Conservation (phyloP, 2,113 vertebrate genomes). For the Aplodontia rufa region DNA sequence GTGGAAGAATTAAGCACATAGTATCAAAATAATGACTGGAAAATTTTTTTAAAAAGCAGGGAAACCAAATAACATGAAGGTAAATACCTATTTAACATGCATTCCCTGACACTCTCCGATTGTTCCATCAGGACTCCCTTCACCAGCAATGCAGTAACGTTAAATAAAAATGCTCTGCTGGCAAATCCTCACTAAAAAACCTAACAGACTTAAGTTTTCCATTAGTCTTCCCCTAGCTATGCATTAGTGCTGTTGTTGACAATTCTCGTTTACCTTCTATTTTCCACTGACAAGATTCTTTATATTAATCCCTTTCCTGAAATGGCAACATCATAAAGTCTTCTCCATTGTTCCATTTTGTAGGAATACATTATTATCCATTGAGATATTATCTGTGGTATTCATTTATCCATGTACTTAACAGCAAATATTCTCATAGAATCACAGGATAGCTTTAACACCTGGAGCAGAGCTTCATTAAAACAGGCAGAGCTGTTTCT, state of each 20-base stretch:
- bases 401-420: not conserved
- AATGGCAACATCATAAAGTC: not conserved
- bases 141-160: not conserved
- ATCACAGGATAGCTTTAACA: not conserved
- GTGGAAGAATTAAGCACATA: not conserved
- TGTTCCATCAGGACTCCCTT: not conserved
- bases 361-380: not conserved
- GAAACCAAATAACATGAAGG: not conserved
- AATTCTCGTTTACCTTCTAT: not conserved
- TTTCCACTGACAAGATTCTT: not conserved
- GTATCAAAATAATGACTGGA: not conserved
- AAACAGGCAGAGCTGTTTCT: not conserved
- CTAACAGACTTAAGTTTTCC: not conserved
- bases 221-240: not conserved
- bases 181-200: not conserved
- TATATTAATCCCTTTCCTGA: slow-evolving; percentile 31
- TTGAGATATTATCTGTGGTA: not conserved
- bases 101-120: not conserved
- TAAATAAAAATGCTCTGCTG: not conserved
- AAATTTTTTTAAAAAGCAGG: not conserved
- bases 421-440: not conserved
- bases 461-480: not conserved
- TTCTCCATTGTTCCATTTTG: not conserved
- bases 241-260: not conserved
- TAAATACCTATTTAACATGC: not conserved